A percentile compares a stretch with the other conserved stretches of the same genome.
These are phyloP conservation scores for Vulpes ferrilata DNA, from an alignment of 2,113 vertebrate genomes.

Conservation along the genomic window DNA sequence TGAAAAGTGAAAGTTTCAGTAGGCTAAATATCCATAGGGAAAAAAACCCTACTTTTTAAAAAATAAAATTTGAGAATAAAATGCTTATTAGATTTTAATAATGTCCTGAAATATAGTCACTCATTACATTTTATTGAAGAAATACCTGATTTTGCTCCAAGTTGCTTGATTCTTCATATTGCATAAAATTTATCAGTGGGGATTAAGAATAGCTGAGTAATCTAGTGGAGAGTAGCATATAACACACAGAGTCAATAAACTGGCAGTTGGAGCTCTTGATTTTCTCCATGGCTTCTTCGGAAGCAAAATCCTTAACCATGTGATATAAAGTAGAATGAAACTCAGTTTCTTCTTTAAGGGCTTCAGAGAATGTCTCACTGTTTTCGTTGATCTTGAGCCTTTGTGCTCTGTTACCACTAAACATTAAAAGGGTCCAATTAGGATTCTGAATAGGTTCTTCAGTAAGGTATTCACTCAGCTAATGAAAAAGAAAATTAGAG, in stretches of 20 bases:
- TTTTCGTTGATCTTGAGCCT: slow-evolving; percentile 89
- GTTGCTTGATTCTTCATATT: neutral
- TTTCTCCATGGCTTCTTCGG: slow-evolving; percentile 78
- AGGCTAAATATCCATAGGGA: neutral
- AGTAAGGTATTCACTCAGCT: slow-evolving; percentile 89
- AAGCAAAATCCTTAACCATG: slow-evolving; percentile 90
- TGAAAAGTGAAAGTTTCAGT: slow-evolving; percentile 26
- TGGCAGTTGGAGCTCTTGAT: slow-evolving; percentile 77
- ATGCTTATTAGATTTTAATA: slow-evolving; percentile 47
- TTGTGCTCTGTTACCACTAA: slow-evolving; percentile 88
- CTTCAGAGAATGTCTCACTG: slow-evolving; percentile 88
- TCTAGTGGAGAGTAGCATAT: slow-evolving; percentile 89
- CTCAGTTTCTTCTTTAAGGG: slow-evolving; percentile 88
- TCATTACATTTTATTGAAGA: slow-evolving; percentile 68
- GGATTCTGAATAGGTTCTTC: neutral
- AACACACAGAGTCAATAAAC: slow-evolving; percentile 88
- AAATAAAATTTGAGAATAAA: slow-evolving; percentile 21
- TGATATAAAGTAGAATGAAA: slow-evolving; percentile 95
- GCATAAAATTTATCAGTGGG: neutral
- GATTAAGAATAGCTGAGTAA: slow-evolving; percentile 90
- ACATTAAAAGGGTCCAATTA: slow-evolving; percentile 89
- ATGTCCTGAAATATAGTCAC: neutral
- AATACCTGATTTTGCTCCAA: neutral
- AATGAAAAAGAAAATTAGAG: neutral
- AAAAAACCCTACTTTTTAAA: slow-evolving; percentile 32